A percentile compares a stretch with the other conserved stretches of the same genome.
Conservation (phyloP, 1,140 invertebrate genomes). For the Catajapyx aquilonaris region DNA sequence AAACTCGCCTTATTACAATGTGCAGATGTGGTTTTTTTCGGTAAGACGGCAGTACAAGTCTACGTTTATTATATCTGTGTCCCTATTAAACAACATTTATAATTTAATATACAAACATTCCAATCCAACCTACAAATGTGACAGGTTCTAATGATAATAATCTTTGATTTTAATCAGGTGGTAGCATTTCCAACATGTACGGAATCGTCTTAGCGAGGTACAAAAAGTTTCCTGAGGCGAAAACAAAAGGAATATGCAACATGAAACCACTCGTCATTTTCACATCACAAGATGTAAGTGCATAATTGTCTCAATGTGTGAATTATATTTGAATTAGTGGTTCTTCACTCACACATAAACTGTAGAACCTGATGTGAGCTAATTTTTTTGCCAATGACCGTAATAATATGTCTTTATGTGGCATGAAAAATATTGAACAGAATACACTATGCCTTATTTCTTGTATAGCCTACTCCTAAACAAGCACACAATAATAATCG, state of each 20-base stretch:
- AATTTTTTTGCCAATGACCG: background rate
- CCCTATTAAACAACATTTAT: conserved; percentile 1
- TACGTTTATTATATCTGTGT: background rate
- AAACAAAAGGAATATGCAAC: conserved; percentile 37
- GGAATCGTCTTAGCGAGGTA: conserved; percentile 59
- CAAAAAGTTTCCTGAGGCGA: conserved; percentile 44
- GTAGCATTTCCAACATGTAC: conserved; percentile 73
- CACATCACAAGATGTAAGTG: conserved; percentile 48
- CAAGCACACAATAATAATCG: background rate
- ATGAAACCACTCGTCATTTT: conserved; percentile 39
- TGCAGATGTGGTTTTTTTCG: conserved; percentile 36
- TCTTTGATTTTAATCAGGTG: conserved; percentile 30
- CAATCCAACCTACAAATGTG: background rate
- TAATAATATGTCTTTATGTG: background rate
- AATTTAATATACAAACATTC: background rate
- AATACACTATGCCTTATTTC: conserved; percentile 1
- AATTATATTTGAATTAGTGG: background rate
- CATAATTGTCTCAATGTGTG: too few relatives aligned
- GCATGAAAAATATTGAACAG: background rate
- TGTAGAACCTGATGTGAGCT: background rate
- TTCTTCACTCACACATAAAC: background rate
- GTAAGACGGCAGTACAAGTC: background rate
- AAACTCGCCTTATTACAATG: conserved; percentile 32
- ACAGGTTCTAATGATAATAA: conserved; percentile 1
- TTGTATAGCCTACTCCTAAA: background rate